Evolutionary conservation across 30 jellyfish, hydroid and myxozoan genomes (phyloP), one percentile per base, ranked within the genome.

Genomic region (Cassiopea andromeda): DNA sequence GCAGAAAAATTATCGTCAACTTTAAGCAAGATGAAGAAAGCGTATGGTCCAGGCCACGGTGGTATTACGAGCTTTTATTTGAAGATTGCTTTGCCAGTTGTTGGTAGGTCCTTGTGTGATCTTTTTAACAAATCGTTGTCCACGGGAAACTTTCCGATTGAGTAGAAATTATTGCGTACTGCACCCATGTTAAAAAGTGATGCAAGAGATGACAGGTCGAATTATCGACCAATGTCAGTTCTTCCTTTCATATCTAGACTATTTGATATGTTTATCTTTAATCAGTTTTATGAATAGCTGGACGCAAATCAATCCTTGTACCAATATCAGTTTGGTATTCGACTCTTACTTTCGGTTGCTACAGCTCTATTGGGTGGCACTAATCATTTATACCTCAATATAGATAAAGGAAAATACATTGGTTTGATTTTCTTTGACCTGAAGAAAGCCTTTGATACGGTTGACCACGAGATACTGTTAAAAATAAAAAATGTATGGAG

Each of bases 381-480:
- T 46, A 86, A 87, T 14, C 46, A 61, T 8, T 87, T 91, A 83
- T 61, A 73, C 44, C 59, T 50, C 27, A 81, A 83, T 57, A 43
- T 74, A 12, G 91, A 87, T 54, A 46, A 74, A 18, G 81, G 49
- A 48, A 61, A 75, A 81, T 38, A 68, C 54, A 80, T 60, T 12
- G 89, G 46, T 17, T 27, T 75, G 45, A 44, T 75, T 27, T 7
- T 85, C 14, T 73, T 85, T 58, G 93, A 85, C 60, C 68, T 73
- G 70, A 85, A 57, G 93, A 88, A 79, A 69, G 87, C 93, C 44
- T 79, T 68, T 60, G 92, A 67, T 87, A n/a, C 60, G 81, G 90
- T 61, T 60, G 64, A 81, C 48, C 45, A 54, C 60, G 19, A 81
- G n/a, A 19, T 77, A 1, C 73, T 46, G 46, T 8, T 46, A 27